Conservation (phyloP, 2,888 invertebrate genomes). For the Cantharis nigra region DNA sequence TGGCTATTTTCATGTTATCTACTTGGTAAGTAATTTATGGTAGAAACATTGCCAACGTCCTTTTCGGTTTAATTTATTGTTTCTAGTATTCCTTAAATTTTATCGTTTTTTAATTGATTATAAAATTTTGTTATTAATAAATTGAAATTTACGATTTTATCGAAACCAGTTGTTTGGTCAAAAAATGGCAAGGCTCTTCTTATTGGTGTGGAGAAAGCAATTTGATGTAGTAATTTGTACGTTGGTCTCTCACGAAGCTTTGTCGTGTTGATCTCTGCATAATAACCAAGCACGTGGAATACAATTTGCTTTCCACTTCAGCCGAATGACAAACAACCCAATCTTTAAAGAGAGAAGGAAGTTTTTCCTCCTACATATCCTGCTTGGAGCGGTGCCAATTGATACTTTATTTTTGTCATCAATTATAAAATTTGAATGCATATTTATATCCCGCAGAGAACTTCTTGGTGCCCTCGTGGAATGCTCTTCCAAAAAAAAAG, state of each 20-base stretch:
- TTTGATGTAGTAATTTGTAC: background rate
- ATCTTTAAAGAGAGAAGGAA: background rate
- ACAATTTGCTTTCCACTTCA: background rate
- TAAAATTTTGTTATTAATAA: background rate
- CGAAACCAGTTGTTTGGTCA: background rate
- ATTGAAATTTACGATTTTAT: background rate
- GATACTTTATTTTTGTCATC: background rate
- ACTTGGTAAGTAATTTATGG: background rate
- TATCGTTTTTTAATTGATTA: background rate
- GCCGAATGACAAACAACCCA: background rate
- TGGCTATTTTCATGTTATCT: slow-evolving; percentile 12
- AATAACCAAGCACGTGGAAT: slow-evolving; percentile 2
- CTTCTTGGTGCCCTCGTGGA: background rate
- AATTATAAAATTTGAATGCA: background rate
- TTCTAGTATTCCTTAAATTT: background rate
- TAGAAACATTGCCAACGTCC: background rate
- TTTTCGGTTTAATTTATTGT: background rate
- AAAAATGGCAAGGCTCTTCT: background rate
- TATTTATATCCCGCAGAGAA: background rate
- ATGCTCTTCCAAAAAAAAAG: background rate
- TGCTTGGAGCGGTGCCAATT: background rate
- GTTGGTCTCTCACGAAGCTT: background rate
- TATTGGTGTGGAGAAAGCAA: background rate
- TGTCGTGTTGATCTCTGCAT: slow-evolving; percentile 2
- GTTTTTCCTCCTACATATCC: background rate